Percentiles rank a stretch among this genome's conserved stretches.
Conservation (phyloP, 2,888 invertebrate species). For the Philhelius pedissequus region DNA sequence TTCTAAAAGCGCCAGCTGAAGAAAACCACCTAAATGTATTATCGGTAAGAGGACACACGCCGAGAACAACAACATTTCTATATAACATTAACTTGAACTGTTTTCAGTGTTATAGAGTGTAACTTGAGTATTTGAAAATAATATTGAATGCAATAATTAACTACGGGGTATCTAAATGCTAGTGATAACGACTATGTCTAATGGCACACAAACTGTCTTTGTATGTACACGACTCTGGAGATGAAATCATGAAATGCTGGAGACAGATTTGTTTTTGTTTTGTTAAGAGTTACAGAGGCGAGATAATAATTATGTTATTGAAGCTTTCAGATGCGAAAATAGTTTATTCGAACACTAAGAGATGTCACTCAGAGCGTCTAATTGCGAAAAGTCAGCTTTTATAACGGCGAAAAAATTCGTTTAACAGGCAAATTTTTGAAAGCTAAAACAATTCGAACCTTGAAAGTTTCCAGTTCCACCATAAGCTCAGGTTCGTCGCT, state of each 20-base stretch:
- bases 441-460: no score
- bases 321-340: background rate
- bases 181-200: background rate
- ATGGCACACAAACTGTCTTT: background rate
- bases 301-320: background rate
- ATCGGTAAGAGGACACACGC: conserved; percentile 42
- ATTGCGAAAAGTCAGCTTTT: background rate
- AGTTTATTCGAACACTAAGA: background rate
- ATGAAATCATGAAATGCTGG: conserved; percentile 5
- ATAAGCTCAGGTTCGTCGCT: no score
- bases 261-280: background rate
- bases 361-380: background rate
- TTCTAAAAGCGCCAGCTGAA: conserved; percentile 38
- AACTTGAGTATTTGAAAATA: background rate
- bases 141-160: background rate
- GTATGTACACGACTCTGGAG: background rate
- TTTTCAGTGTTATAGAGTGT: background rate
- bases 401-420: background rate
- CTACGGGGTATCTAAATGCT: background rate
- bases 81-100: conserved; percentile 44
- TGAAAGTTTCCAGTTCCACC: no score
- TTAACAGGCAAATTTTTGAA: no score
- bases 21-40: conserved; percentile 41
- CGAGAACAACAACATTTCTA: conserved; percentile 52
- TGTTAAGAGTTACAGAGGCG: background rate